Evolutionary conservation across 2,888 invertebrate genomes (phyloP).

Genomic region (Lumbricus terrestris): DNA sequence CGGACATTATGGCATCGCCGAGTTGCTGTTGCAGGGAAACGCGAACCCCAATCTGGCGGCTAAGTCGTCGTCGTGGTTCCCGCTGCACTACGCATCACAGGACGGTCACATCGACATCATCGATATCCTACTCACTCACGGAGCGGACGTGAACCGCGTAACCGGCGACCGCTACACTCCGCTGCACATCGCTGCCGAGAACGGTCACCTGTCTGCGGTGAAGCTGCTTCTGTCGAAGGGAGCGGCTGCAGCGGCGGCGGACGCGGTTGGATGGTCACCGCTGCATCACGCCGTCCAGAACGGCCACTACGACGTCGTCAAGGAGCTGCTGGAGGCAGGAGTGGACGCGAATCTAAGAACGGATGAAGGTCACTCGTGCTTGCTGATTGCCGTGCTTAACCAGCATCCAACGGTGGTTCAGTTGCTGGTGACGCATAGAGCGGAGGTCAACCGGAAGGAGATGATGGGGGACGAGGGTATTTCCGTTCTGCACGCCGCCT

Average conservation of each 20-base stretch:
- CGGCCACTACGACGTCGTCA: conserved; percentile 36
- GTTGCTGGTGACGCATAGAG: conserved; percentile 35
- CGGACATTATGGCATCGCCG: conserved; percentile 37
- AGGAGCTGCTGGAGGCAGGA: conserved; percentile 29
- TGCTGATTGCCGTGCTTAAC: conserved; percentile 41
- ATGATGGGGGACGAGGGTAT: conserved; percentile 29
- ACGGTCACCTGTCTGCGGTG: conserved; percentile 38
- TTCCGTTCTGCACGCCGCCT: conserved; percentile 37
- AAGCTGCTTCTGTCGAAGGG: conserved; percentile 32
- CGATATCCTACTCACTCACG: conserved; percentile 30
- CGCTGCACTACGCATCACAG: conserved; percentile 39
- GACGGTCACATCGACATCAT: conserved; percentile 36
- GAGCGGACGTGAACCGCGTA: conserved; percentile 33
- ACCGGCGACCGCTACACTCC: conserved; percentile 40
- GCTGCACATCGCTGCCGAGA: conserved; percentile 41
- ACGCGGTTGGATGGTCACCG: conserved; percentile 37
- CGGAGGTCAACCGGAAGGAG: conserved; percentile 35
- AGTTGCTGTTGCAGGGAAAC: conserved; percentile 30
- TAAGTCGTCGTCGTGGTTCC: conserved; percentile 33
- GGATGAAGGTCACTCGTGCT: conserved; percentile 37
- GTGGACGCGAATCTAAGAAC: conserved; percentile 37
- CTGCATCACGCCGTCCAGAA: conserved; percentile 42
- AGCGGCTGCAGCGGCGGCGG: conserved; percentile 21
- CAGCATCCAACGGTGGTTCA: conserved; percentile 37
- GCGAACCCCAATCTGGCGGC: conserved; percentile 33